phyloP scores from a whole-genome alignment of 2,888 invertebrate genomes.

The Nemoura dubitans region DNA sequence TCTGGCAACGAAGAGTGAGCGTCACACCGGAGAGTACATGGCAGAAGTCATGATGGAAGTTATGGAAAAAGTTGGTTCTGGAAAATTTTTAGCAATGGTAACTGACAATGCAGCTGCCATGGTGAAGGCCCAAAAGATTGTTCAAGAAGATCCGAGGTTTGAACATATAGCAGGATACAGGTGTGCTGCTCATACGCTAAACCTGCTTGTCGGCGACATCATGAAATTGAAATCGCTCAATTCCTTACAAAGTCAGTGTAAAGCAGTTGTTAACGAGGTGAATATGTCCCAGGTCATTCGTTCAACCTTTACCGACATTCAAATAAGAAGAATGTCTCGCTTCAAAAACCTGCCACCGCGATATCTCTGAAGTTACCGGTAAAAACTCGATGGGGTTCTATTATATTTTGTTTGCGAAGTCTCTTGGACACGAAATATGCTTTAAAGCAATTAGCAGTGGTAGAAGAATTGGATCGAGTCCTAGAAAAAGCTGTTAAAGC shows the following conservation, averaged over 20 bases:
- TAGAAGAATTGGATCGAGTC: background rate
- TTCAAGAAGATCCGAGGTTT: background rate
- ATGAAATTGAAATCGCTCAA: background rate
- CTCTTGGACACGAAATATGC: background rate
- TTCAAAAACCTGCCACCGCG: no score
- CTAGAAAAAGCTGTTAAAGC: background rate
- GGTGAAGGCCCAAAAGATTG: background rate
- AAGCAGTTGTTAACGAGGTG: background rate
- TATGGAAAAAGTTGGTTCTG: background rate
- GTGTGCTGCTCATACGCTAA: background rate
- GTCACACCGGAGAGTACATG: constrained; percentile 8
- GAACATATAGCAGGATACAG: background rate
- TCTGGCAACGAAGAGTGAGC: background rate
- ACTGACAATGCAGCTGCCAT: constrained; percentile 8
- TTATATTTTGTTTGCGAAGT: background rate
- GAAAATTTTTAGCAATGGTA: background rate
- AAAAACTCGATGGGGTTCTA: constrained; percentile 19
- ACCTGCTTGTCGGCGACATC: background rate
- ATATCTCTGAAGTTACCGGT: background rate
- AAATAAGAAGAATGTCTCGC: background rate
- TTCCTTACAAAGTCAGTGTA: background rate
- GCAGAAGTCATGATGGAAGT: background rate
- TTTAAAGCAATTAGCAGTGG: no score
- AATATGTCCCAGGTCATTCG: background rate
- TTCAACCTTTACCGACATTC: background rate